phyloP scores from a whole-genome alignment of 2,113 vertebrate genomes.

The Cisticola juncidis region DNA sequence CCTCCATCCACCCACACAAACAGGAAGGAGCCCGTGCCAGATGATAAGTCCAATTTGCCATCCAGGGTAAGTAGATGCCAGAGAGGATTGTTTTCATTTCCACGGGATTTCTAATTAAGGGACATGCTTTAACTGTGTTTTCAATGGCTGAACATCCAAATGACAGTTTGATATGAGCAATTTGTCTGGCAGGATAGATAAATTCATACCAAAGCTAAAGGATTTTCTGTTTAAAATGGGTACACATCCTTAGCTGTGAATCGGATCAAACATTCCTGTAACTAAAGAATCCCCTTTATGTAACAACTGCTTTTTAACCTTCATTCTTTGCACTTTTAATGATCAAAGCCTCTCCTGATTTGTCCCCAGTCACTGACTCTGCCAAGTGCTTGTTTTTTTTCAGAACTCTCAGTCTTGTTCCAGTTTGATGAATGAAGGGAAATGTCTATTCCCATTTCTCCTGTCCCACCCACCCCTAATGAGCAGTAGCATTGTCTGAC shows the following conservation, averaged over 20 bases:
- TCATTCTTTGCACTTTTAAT: conserved; percentile 3
- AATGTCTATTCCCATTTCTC: conserved; percentile 48
- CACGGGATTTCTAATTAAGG: conserved; percentile 41
- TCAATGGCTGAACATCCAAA: conserved; percentile 43
- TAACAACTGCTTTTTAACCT: conserved; percentile 30
- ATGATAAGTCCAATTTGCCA: conserved; percentile 26
- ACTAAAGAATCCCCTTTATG: conserved; percentile 30
- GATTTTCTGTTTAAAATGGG: conserved; percentile 55
- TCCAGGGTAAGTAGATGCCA: conserved; percentile 43
- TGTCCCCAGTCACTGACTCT: conserved; percentile 27
- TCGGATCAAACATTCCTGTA: not conserved
- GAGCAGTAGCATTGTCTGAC: conserved; percentile 45
- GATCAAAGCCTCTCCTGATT: conserved; percentile 26
- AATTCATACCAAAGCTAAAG: conserved; percentile 60
- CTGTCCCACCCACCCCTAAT: conserved; percentile 54
- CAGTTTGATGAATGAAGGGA: conserved; percentile 54
- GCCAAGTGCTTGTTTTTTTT: not conserved
- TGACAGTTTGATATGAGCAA: conserved; percentile 63
- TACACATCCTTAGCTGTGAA: conserved; percentile 29
- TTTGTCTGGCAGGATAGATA: conserved; percentile 45
- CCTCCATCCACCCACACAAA: not conserved
- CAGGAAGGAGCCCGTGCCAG: conserved; percentile 26
- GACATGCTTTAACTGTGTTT: conserved; percentile 40
- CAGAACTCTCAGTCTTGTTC: conserved; percentile 16
- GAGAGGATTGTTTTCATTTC: conserved; percentile 46